Evolutionary conservation across 2,797 vertebrate species (phyloP).

Genomic region (Myotis myotis): DNA sequence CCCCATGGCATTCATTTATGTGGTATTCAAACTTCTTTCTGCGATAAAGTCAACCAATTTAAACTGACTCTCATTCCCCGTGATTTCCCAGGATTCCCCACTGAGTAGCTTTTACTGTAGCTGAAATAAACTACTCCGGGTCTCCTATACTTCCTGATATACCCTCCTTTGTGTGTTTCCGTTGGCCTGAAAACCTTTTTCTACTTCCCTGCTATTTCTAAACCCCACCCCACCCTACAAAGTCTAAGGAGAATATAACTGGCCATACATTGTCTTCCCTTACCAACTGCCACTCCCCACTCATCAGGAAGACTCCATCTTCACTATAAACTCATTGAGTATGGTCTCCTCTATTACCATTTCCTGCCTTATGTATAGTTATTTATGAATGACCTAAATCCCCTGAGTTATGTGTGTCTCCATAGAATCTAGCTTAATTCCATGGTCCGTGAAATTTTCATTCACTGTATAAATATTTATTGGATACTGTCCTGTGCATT

Average conservation of each 20-base stretch:
- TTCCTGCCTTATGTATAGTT: not conserved
- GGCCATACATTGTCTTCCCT: not conserved
- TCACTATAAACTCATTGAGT: not conserved
- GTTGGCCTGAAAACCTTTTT: not conserved
- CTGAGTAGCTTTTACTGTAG: not conserved
- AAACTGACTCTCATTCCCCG: not conserved
- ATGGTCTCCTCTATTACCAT: not conserved
- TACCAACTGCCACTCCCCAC: not conserved
- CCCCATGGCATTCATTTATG: not conserved
- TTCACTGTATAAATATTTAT: not conserved
- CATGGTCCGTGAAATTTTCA: not conserved
- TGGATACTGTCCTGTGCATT: not conserved
- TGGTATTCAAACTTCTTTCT: not conserved
- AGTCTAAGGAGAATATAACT: not conserved
- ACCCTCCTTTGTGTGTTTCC: not conserved
- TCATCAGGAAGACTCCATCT: not conserved
- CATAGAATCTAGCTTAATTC: not conserved
- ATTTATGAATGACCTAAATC: not conserved
- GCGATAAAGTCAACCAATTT: not conserved
- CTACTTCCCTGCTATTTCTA: not conserved
- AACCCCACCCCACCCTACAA: not conserved
- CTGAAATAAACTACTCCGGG: not conserved
- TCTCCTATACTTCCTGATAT: not conserved
- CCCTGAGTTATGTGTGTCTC: not conserved
- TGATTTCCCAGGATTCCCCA: not conserved